phyloP scores from a whole-genome alignment of 2,797 vertebrate genomes.

The Arnoldichthys spilopterus region DNA sequence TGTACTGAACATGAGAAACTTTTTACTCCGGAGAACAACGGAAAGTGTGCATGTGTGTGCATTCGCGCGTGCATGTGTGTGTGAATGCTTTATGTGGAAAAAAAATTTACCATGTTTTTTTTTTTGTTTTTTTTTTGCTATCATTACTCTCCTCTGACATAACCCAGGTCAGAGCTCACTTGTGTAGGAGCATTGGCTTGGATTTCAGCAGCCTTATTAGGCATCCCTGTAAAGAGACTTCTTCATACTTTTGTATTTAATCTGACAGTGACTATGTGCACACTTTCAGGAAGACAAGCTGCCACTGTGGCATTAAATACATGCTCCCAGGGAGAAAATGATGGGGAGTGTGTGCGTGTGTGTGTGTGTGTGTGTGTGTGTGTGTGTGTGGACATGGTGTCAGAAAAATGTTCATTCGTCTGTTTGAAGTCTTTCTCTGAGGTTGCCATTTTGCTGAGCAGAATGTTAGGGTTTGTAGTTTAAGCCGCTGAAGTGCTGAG shows the following conservation, averaged over 20 bases:
- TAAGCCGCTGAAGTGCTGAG: background rate
- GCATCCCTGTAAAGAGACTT: conserved; percentile 42
- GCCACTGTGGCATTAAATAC: conserved; percentile 6
- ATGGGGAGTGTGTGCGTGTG: background rate
- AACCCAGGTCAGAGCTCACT: conserved; percentile 38
- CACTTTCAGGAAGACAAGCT: conserved; percentile 2
- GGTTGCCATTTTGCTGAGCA: conserved; percentile 16
- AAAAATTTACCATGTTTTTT: conserved; percentile 14
- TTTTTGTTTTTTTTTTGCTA: too few species aligned
- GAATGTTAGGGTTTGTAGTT: background rate
- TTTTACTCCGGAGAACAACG: background rate
- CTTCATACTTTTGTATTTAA: conserved; percentile 36
- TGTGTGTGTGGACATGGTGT: background rate
- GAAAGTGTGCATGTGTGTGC: background rate
- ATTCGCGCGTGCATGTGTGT: too few species aligned
- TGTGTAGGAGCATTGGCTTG: conserved; percentile 2
- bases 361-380: conserved; percentile 18
- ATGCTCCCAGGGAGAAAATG: background rate
- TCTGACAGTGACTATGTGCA: conserved; percentile 1
- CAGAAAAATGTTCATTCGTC: background rate
- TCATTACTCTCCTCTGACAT: conserved; percentile 16
- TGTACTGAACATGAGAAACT: background rate
- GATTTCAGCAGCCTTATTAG: conserved; percentile 48
- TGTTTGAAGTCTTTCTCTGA: background rate
- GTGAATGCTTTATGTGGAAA: background rate